These are phyloP conservation scores for Chroicocephalus ridibundus DNA, from an alignment of 2,113 vertebrate genomes.

Conservation along the genomic window DNA sequence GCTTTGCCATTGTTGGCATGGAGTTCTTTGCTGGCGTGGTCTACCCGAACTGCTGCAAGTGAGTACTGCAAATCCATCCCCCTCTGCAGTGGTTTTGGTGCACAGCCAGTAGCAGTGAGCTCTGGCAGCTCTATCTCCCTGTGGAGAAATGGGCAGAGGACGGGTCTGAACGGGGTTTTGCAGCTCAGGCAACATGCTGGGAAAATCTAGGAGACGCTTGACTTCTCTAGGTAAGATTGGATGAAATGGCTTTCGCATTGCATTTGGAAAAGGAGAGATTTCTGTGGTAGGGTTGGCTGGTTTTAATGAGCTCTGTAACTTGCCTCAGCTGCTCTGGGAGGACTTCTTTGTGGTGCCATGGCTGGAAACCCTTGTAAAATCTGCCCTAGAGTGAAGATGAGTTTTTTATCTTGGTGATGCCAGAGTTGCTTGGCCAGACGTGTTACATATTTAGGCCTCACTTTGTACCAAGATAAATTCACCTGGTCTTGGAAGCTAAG, in stretches of 20 bases:
- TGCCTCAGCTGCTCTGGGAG: not conserved
- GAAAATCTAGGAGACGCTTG: not conserved
- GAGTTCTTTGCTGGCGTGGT: constrained; percentile 93
- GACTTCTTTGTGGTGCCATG: not conserved
- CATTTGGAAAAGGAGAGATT: not conserved
- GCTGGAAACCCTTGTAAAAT: not conserved
- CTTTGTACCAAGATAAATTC: not conserved
- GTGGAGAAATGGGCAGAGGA: not conserved
- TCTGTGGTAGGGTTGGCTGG: not conserved
- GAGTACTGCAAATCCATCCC: constrained; percentile 53
- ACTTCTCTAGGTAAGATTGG: not conserved
- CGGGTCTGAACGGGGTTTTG: not conserved
- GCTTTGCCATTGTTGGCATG: constrained; percentile 98
- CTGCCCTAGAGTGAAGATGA: not conserved
- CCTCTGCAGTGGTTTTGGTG: not conserved
- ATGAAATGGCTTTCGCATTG: not conserved
- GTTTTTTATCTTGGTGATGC: not conserved
- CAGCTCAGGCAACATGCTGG: not conserved
- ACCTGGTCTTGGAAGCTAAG: not conserved
- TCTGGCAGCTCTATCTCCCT: not conserved
- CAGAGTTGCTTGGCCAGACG: not conserved
- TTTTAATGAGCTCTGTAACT: not conserved
- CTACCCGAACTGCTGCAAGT: constrained; percentile 98
- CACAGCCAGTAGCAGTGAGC: not conserved
- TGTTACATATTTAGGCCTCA: not conserved